A percentile compares a stretch with the other conserved stretches of the same genome.
phyloP scores from a whole-genome alignment of 2,797 vertebrate species.

The Chrysocyon brachyurus region DNA sequence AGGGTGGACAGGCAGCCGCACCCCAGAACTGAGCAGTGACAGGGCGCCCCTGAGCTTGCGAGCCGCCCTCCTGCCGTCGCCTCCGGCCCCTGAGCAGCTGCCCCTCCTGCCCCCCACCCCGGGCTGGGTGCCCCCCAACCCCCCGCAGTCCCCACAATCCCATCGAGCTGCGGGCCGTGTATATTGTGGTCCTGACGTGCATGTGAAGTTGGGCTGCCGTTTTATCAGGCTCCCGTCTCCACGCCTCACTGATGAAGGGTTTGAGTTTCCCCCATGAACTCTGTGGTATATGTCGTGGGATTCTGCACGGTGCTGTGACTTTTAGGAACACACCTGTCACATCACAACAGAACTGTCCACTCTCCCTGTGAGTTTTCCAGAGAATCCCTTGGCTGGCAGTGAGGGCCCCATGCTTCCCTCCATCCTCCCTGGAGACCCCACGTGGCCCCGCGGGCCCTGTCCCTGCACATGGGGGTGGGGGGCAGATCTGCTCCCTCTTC shows the following conservation, averaged over 20 bases:
- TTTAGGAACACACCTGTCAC: accelerated
- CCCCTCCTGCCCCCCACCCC: too few relatives aligned
- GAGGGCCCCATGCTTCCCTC: too few relatives aligned
- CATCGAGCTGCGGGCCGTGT: accelerated
- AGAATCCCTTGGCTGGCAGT: accelerated
- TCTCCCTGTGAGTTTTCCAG: accelerated
- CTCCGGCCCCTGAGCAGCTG: accelerated
- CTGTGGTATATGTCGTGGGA: background rate
- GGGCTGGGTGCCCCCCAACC: too few relatives aligned
- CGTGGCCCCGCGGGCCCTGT: accelerated
- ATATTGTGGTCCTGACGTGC: accelerated
- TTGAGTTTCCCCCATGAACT: background rate
- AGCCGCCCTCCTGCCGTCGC: too few relatives aligned
- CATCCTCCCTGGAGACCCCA: background rate
- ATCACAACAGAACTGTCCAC: accelerated
- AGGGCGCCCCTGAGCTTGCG: background rate
- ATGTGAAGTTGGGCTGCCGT: accelerated
- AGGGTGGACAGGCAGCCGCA: too few relatives aligned
- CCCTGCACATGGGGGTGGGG: accelerated
- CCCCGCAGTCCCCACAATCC: background rate
- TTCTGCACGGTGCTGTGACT: accelerated
- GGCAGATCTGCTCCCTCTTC: accelerated
- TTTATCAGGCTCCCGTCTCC: background rate
- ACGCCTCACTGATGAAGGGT: background rate
- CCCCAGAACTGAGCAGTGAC: accelerated